Evolutionary conservation across 1,140 invertebrate genomes (phyloP), one percentile per base, ranked within the genome.

Genomic region (Cydia pomonella): DNA sequence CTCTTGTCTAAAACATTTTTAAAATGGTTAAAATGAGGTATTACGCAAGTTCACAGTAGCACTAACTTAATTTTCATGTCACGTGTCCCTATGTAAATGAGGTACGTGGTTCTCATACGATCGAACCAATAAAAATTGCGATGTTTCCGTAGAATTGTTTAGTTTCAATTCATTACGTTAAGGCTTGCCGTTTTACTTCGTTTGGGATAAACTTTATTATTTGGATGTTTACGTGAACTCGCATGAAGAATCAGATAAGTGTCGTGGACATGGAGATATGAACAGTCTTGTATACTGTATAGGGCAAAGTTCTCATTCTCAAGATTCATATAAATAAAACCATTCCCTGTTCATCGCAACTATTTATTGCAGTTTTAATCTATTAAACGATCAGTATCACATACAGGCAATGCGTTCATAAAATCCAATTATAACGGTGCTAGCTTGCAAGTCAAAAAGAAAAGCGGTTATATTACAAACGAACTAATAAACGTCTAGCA

Each of bases 21-120:
- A 13, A 69, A 38, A 69, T 69, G 41, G 12, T 38, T 9, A 41
- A 69, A 69, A 69, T 69, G n/a, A 38, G 29, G 29, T 9, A 4
- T 69, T 69, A 38, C 29, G 64, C n/a, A 69, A 69, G 27, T 69
- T 69, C n/a, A 69, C 64, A 69, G 29, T 69, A 69, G 64, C 64
- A 25, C 64, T 69, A 18, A 18, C 64, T 69, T 1, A 29, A 41
- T 75, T 83, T 86, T 86, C 85, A 80, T 73, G 82, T 90, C 85
- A 85, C 83, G 88, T n/a, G n/a, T 77, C 47, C 73, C 38, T 82
- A 87, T 88, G 85, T 77, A 83, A 88, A 88, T 88, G 72, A 66
- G 71, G 0, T 69, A 69, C 64, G 64, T 69, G 64, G 27, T 69
- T 38, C 33, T 69, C 27, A 69, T 69, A 38, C 64, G 16, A 38